Percentiles rank a stretch among this genome's conserved stretches.
These are phyloP conservation scores for Rotaria sp. DNA, from an alignment of 2,888 invertebrate species.

Conservation along the genomic window DNA sequence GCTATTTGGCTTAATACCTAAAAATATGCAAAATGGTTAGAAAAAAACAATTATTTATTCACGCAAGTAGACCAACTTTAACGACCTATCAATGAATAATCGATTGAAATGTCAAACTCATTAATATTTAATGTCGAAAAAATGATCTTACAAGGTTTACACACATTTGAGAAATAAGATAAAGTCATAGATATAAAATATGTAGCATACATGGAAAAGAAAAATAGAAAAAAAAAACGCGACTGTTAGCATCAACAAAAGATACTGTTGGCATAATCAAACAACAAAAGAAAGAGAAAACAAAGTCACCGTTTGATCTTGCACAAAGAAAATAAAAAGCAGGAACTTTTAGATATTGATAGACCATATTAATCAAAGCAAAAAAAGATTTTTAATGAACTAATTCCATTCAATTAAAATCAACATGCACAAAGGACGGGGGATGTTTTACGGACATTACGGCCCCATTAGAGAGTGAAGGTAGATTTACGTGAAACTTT, in stretches of 20 bases:
- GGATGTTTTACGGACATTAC: no score
- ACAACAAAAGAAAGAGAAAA: background rate
- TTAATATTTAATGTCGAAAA: background rate
- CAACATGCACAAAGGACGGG: background rate
- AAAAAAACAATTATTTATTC: no score
- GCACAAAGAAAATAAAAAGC: background rate
- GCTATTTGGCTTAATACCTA: no score
- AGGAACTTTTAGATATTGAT: background rate
- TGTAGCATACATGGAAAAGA: background rate
- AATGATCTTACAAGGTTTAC: background rate
- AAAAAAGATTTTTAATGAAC: background rate
- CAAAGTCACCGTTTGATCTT: background rate
- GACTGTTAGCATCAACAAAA: background rate
- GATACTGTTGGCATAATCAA: background rate
- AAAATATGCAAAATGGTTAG: no score
- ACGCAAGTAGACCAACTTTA: no score
- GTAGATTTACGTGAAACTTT: no score
- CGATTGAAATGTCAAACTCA: background rate
- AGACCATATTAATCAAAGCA: background rate
- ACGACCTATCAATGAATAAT: no score
- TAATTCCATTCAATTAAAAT: background rate
- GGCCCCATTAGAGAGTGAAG: no score
- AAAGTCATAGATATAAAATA: background rate
- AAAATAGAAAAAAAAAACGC: background rate
- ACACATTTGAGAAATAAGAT: background rate